Evolutionary conservation across 2,113 vertebrate species (phyloP).

Genomic region (Cryptotis parvus): DNA sequence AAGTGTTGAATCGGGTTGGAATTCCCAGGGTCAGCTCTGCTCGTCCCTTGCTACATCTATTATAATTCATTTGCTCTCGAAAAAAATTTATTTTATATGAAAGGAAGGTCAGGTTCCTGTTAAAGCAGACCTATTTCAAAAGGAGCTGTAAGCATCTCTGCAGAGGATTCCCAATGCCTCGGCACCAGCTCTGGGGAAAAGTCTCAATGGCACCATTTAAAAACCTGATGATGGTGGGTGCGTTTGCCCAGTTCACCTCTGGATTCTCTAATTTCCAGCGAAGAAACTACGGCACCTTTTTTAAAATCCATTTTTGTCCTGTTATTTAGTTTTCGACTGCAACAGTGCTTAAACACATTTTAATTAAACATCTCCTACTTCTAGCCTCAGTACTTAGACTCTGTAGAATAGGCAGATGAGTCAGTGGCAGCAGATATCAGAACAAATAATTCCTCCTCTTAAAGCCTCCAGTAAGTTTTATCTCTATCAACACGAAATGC

Average conservation of each 20-base stretch:
- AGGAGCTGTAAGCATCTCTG: rapidly evolving
- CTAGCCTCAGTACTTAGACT: background rate
- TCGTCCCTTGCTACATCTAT: background rate
- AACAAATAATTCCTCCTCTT: background rate
- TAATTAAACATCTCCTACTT: background rate
- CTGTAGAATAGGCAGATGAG: background rate
- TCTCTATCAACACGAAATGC: background rate
- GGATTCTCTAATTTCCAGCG: background rate
- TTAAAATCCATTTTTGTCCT: background rate
- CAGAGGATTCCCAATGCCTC: background rate
- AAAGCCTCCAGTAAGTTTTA: background rate
- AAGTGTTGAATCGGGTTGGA: constrained; percentile 10
- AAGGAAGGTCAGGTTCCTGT: background rate
- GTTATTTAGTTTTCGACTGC: background rate
- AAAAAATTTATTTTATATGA: constrained; percentile 18
- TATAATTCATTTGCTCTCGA: constrained; percentile 38
- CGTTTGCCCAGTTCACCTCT: background rate
- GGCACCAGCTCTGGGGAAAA: background rate
- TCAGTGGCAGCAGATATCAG: background rate
- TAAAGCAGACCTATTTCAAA: background rate
- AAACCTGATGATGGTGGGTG: background rate
- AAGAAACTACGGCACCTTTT: background rate
- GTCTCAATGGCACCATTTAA: background rate
- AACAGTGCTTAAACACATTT: background rate
- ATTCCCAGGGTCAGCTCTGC: constrained; percentile 20